Conservation (phyloP, 2,797 vertebrate species). For the Nannoperca obscura region DNA sequence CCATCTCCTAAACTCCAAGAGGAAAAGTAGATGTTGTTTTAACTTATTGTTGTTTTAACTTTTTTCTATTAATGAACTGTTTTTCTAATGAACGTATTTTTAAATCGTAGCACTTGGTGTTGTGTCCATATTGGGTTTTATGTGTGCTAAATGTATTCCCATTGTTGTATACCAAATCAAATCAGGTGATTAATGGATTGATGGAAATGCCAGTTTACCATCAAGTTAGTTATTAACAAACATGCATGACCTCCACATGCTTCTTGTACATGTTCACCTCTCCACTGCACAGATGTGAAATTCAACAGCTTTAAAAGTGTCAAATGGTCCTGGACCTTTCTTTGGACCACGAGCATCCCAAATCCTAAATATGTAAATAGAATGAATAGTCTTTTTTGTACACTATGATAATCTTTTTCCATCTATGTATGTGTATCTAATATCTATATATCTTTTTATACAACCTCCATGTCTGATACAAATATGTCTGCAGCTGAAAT, state of each 20-base stretch:
- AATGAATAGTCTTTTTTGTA: neutral
- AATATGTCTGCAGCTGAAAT: neutral
- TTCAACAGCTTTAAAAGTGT: conserved; percentile 31
- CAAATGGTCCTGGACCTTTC: neutral
- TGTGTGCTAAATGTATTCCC: no score
- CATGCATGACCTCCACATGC: neutral
- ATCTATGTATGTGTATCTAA: neutral
- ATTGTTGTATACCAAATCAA: no score
- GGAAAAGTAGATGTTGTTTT: no score
- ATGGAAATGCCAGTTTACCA: neutral
- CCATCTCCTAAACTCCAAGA: no score
- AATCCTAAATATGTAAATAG: neutral
- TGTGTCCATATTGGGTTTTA: no score
- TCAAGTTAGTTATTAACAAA: neutral
- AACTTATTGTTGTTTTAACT: no score
- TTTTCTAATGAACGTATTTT: no score
- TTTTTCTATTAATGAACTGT: no score
- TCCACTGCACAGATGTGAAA: conserved; percentile 23
- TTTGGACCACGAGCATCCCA: neutral
- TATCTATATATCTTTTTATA: neutral
- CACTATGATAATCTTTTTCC: neutral
- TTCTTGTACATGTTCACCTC: neutral
- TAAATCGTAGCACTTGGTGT: no score
- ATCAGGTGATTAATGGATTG: no score
- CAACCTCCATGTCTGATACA: neutral